Evolutionary conservation across 2,797 vertebrate species (phyloP), one percentile per base, ranked within the genome.

Genomic region (Sebastes aleutianus): DNA sequence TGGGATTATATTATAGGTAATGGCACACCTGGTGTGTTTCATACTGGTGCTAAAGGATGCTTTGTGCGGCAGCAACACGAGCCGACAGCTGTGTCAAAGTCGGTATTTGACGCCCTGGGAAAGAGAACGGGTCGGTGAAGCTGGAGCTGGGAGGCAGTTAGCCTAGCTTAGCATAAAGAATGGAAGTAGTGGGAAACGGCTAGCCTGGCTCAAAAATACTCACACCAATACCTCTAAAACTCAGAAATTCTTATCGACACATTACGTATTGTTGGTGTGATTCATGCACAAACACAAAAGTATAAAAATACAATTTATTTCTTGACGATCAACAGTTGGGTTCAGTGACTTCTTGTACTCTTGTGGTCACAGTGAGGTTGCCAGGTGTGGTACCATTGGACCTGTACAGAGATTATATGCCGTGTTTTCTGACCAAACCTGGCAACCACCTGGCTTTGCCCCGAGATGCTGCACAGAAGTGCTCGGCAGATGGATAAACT

Each of bases 11-110:
- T 47, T 47, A 47, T 47, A 47, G 43, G 43, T 47, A 18, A 47
- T 47, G 43, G 43, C 0, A 47, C 39, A 47, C 14, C 39, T 0
- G 14, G 39, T 47, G 39, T 0, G 0, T 47, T 47, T 47, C 43
- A 47, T 47, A 47, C 43, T 18, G 43, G 16, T 18, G 43, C 43
- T 47, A 47, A 18, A 47, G 43, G 43, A 1, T 47, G 43, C 43
- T 47, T 47, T 18, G 43, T 18, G 14, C 6, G 43, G 6, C 3
- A 1, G 43, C 43, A 47, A 47, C 0, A 47, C 16, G 0, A 0
- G 43, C 39, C 43, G 16, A 47, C 0, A 1, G 43, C 43, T 0
- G 43, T 47, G 43, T 47, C 16, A 47, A 18, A 47, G 43, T 47
- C 16, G 6, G 16, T 47, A 18, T 47, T 47, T 47, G 43, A 47